These are phyloP conservation scores for Propsilocerus akamusi DNA, from an alignment of 1,140 invertebrate species.

Conservation along the genomic window DNA sequence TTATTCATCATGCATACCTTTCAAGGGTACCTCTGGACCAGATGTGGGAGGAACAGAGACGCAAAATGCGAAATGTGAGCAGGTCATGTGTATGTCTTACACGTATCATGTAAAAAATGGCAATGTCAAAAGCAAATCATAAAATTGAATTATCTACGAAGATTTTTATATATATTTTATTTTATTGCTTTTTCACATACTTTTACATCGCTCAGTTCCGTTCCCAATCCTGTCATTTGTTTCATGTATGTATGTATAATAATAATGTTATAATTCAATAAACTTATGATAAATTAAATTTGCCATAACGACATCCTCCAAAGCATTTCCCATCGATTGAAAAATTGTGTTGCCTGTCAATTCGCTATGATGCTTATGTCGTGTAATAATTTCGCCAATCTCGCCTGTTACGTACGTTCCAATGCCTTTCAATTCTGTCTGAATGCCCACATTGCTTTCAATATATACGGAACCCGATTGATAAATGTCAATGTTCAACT, in stretches of 20 bases:
- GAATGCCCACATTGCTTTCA: slow-evolving; percentile 21
- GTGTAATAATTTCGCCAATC: slow-evolving; percentile 20
- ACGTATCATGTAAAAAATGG: slow-evolving; percentile 1
- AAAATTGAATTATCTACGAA: neutral
- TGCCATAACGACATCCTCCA: neutral
- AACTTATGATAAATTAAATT: slow-evolving; percentile 3
- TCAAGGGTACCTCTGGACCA: no score
- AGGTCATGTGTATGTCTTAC: neutral
- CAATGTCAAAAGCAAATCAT: neutral
- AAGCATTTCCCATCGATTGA: slow-evolving; percentile 14
- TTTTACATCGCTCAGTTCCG: neutral
- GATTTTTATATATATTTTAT: neutral
- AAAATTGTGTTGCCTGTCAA: slow-evolving; percentile 9
- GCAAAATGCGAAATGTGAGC: no score
- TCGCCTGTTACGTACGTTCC: slow-evolving; percentile 19
- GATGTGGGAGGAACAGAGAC: no score
- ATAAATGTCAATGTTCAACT: slow-evolving; percentile 23
- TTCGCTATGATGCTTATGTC: slow-evolving; percentile 1
- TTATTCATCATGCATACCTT: no score
- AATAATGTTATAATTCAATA: neutral
- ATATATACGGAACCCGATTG: slow-evolving; percentile 18
- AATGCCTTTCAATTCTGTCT: slow-evolving; percentile 18
- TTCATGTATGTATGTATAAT: neutral
- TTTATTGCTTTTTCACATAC: neutral
- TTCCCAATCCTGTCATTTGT: neutral